A percentile compares a stretch with the other conserved stretches of the same genome.
phyloP scores from a whole-genome alignment of 2,888 invertebrate species.

The Chesias legatella region DNA sequence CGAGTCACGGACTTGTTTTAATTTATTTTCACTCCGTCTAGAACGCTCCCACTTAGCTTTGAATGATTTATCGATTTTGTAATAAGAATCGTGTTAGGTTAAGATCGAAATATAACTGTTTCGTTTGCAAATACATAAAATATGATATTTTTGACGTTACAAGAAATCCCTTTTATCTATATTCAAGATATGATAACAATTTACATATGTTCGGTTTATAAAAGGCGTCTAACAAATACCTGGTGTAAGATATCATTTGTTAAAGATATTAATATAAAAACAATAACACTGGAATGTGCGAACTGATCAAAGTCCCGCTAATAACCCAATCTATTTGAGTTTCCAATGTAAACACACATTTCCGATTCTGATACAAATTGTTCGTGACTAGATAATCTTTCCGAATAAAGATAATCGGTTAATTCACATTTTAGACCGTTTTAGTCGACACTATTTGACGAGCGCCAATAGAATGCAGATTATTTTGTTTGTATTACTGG shows the following conservation, averaged over 20 bases:
- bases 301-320: conserved; percentile 31
- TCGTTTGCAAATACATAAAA: no score
- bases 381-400: conserved; percentile 6
- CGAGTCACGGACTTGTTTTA: conserved; percentile 47
- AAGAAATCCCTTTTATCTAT: no score
- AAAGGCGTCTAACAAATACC: not conserved
- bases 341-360: conserved; percentile 19
- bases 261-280: conserved; percentile 15
- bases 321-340: conserved; percentile 22
- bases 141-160: no score
- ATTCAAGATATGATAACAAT: not conserved
- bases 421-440: conserved; percentile 1
- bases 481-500: conserved; percentile 6
- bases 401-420: conserved; percentile 1
- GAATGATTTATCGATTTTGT: conserved; percentile 23
- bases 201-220: not conserved
- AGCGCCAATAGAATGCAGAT: not conserved
- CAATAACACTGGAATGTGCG: conserved; percentile 21
- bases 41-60: conserved; percentile 25
- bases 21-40: conserved; percentile 50
- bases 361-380: conserved; percentile 17
- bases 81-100: conserved; percentile 11
- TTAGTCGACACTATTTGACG: conserved; percentile 1
- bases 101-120: not conserved
- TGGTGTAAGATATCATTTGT: conserved; percentile 9